phyloP scores from a whole-genome alignment of 2,888 invertebrate genomes.

The Empis livida region DNA sequence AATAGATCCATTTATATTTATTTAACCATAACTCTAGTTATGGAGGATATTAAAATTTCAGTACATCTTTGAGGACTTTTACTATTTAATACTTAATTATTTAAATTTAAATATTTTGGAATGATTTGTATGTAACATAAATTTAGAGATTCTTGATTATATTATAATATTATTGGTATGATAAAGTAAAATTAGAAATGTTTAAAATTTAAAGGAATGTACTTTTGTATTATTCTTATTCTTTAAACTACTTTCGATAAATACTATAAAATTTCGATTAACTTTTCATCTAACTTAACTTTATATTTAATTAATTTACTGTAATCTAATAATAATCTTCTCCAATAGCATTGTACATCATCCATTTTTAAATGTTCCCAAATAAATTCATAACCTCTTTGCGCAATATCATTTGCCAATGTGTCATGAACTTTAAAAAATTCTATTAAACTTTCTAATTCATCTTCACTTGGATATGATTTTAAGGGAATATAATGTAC shows the following conservation, averaged over 20 bases:
- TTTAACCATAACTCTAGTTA: too few species aligned
- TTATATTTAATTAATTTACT: constrained; percentile 57
- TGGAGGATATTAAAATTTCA: too few species aligned
- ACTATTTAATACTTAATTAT: too few species aligned
- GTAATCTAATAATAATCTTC: constrained; percentile 58
- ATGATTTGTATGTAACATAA: too few species aligned
- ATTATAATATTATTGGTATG: too few species aligned
- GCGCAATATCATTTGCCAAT: constrained; percentile 63
- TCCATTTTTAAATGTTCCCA: constrained; percentile 69
- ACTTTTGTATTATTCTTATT: too few species aligned
- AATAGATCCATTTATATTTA: too few species aligned
- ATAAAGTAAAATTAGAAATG: too few species aligned
- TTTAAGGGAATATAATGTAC: constrained; percentile 85
- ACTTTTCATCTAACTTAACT: constrained; percentile 43
- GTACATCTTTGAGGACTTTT: too few species aligned
- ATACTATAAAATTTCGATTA: constrained; percentile 39
- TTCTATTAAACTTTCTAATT: constrained; percentile 56
- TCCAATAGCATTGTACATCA: constrained; percentile 83
- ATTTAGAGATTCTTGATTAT: too few species aligned
- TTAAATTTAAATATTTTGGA: too few species aligned
- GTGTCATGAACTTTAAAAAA: constrained; percentile 67
- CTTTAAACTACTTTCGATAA: neutral
- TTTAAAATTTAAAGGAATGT: too few species aligned
- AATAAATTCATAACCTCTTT: constrained; percentile 69
- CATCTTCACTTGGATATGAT: constrained; percentile 48